Evolutionary conservation across 2,113 vertebrate species (phyloP).

Genomic region (Clinocottus analis): DNA sequence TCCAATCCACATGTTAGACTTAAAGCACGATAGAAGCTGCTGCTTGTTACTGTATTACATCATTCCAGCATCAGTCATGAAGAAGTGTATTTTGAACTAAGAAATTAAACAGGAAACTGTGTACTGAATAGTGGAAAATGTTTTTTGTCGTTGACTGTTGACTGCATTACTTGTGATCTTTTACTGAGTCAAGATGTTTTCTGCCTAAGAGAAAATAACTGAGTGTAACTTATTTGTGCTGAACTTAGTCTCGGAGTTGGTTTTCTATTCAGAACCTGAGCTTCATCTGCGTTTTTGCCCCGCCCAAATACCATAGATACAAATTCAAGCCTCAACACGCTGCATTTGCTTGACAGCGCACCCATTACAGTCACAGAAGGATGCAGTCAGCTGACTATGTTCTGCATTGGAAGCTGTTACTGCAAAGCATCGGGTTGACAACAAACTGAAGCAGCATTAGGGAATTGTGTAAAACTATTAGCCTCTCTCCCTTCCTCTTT

Average conservation of each 20-base stretch:
- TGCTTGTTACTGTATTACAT: neutral
- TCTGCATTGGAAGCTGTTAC: neutral
- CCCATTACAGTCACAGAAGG: conserved; percentile 1
- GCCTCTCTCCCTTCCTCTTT: neutral
- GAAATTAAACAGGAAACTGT: neutral
- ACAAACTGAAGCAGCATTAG: neutral
- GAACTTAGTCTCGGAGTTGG: conserved; percentile 19
- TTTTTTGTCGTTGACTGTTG: neutral
- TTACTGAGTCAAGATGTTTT: conserved; percentile 18
- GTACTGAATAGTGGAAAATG: neutral
- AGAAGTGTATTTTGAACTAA: neutral
- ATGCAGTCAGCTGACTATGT: neutral
- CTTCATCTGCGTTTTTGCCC: conserved; percentile 26
- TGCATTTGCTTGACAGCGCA: conserved; percentile 14
- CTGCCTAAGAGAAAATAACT: conserved; percentile 33
- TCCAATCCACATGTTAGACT: neutral
- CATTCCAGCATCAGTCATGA: neutral
- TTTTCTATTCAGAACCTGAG: neutral
- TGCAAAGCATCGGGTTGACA: neutral
- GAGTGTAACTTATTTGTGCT: conserved; percentile 19
- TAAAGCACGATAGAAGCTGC: neutral
- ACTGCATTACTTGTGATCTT: conserved; percentile 19
- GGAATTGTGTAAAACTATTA: neutral
- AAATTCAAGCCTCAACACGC: conserved; percentile 64
- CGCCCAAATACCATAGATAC: conserved; percentile 70